Conservation (phyloP, 2,113 vertebrate genomes). For the Sinocyclocheilus grahami region DNA sequence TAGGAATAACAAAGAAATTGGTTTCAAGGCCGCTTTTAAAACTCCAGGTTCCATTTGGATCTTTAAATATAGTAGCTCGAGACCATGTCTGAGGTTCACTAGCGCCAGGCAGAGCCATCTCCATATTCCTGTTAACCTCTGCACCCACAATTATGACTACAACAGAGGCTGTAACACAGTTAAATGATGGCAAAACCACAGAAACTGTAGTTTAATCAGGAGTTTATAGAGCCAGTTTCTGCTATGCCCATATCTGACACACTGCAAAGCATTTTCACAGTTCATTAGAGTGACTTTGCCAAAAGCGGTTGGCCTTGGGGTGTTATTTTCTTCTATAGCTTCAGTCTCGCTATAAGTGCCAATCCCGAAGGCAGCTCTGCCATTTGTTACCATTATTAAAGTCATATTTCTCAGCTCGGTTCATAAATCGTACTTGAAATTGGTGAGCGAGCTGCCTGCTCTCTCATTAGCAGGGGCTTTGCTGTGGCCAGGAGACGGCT, state of each 20-base stretch:
- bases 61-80: slow-evolving; percentile 35
- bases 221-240: slow-evolving; percentile 72
- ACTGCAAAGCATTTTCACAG: slow-evolving; percentile 80
- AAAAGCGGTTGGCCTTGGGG: slow-evolving; percentile 44
- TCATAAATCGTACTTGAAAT: slow-evolving; percentile 68
- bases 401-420: slow-evolving; percentile 74
- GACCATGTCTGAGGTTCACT: slow-evolving; percentile 51
- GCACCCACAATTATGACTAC: slow-evolving; percentile 63
- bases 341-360: slow-evolving; percentile 19
- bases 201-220: slow-evolving; percentile 71
- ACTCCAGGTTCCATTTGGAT: slow-evolving; percentile 14
- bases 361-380: slow-evolving; percentile 56
- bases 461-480: slow-evolving; percentile 7
- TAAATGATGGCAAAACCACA: slow-evolving; percentile 70
- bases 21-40: slow-evolving; percentile 35
- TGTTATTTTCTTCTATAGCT: slow-evolving; percentile 50
- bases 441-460: slow-evolving; percentile 57
- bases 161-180: slow-evolving; percentile 41
- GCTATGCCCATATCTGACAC: slow-evolving; percentile 68
- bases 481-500: slow-evolving; percentile 1
- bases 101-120: slow-evolving; percentile 66
- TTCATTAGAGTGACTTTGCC: slow-evolving; percentile 66
- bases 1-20: slow-evolving; percentile 26
- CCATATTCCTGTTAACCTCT: slow-evolving; percentile 66
- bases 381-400: slow-evolving; percentile 76